Conservation (phyloP, 2,113 vertebrate species). For the Pituophis catenifer region DNA sequence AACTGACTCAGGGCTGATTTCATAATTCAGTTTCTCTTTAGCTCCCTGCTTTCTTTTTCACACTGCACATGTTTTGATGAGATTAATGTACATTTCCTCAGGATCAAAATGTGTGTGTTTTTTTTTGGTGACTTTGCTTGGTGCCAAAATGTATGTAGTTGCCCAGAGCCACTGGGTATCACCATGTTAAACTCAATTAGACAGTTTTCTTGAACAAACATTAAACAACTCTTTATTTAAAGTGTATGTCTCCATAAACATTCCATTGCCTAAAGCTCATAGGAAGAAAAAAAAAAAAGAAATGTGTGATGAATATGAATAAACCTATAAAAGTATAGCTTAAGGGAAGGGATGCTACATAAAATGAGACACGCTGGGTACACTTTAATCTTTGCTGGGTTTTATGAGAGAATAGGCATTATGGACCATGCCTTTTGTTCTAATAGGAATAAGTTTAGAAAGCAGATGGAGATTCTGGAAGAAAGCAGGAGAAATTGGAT, state of each 20-base stretch:
- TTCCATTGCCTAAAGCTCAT: neutral
- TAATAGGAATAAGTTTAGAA: neutral
- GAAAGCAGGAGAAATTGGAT: neutral
- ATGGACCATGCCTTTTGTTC: neutral
- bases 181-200: constrained; percentile 10
- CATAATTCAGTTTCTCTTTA: constrained; percentile 28
- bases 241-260: neutral
- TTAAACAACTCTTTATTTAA: neutral
- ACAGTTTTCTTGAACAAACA: constrained; percentile 19
- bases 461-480: neutral
- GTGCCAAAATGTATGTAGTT: neutral
- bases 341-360: neutral
- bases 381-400: neutral
- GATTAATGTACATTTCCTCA: constrained; percentile 38
- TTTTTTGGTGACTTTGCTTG: neutral
- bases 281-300: neutral
- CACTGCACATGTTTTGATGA: constrained; percentile 25
- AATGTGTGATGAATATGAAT: constrained; percentile 1
- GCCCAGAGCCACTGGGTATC: neutral
- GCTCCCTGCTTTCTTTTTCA: neutral
- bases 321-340: constrained; percentile 12
- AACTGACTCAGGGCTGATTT: constrained; percentile 47
- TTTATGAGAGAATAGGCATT: neutral
- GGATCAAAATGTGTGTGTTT: neutral
- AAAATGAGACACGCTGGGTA: neutral